Evolutionary conservation across 2,888 invertebrate genomes (phyloP).

Genomic region (Taenaris catops): DNA sequence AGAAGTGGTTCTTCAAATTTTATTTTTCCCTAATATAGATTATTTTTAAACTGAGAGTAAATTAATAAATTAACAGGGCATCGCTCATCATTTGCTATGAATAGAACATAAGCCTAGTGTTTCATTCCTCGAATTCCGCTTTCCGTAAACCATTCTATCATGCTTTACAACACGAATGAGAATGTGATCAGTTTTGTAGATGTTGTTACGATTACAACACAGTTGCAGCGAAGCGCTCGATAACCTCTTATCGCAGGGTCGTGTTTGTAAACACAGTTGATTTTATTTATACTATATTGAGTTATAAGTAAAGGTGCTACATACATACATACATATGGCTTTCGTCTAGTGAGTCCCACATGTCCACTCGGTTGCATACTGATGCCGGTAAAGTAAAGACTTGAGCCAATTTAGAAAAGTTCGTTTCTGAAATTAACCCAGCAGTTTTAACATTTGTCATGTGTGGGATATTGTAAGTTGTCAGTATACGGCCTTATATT

Average conservation of each 20-base stretch:
- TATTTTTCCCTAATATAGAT: conserved; percentile 43
- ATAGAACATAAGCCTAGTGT: conserved; percentile 59
- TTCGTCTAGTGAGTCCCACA: too few relatives aligned
- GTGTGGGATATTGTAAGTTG: too few relatives aligned
- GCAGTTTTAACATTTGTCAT: too few relatives aligned
- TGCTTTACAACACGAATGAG: conserved; percentile 26
- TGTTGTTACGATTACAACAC: conserved; percentile 29
- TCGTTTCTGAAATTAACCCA: too few relatives aligned
- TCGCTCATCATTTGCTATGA: conserved; percentile 65
- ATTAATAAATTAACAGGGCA: conserved; percentile 70
- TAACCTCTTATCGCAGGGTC: conserved; percentile 57
- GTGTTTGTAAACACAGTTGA: conserved; percentile 57
- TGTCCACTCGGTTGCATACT: too few relatives aligned
- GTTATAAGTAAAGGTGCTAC: conserved; percentile 37
- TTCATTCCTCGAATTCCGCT: conserved; percentile 65
- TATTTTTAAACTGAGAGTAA: too few relatives aligned
- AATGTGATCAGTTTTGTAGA: conserved; percentile 7
- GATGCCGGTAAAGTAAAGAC: too few relatives aligned
- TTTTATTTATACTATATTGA: conserved; percentile 35
- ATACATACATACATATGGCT: too few relatives aligned
- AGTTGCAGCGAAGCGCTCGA: conserved; percentile 42
- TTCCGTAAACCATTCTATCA: conserved; percentile 55
- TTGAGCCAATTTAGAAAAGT: too few relatives aligned
- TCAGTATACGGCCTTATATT: too few relatives aligned
- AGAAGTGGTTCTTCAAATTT: too few relatives aligned